Evolutionary conservation across 2,888 invertebrate genomes (phyloP), one percentile per base, ranked within the genome.

Genomic region (Nomada flava): DNA sequence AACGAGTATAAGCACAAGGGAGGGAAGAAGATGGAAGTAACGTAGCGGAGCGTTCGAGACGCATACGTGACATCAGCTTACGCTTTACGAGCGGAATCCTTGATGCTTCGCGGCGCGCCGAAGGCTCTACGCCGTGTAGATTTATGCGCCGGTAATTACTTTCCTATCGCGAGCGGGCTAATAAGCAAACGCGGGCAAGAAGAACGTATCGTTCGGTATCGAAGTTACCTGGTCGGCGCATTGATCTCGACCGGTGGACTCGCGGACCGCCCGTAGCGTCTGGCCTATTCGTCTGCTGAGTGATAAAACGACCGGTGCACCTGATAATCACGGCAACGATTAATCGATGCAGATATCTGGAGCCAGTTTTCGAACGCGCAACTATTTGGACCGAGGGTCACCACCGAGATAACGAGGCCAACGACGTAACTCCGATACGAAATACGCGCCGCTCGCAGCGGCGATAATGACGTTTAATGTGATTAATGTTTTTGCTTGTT

Each of bases 141-240:
- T 85, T 85, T 85, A 88, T 83, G 85, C 79, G 79, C 79, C 81
- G 73, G 78, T 88, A 83, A 88, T 88, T 88, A 85, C 83, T 83
- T 75, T 85, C 76, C 74, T 79, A 83, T 79, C 82, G 55, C 63
- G 69, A 42, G 15, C 73, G 50, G 60, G 57, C 67, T 80, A 82
- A 86, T 80, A 77, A 76, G 73, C 71, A 71, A 76, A 72, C 65
- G 68, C 29, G 60, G 65, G 36, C 67, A 47, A 13, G 65, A 26
- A 57, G 53, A 59, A 55, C 60, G 65, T 75, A 84, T 82, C 72
- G 70, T 82, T 84, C 79, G 80, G 76, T 74, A 75, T 79, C 79
- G 73, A 65, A 52, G 69, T 76, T 70, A 57, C 62, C 52, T 63
- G 52, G 55, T 78, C 53, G 71, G 63, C 70, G 62, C 75, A 50